Base-by-base conservation (phyloP, 2,888 invertebrate genomes). In the Drosophila borealis region DNA sequence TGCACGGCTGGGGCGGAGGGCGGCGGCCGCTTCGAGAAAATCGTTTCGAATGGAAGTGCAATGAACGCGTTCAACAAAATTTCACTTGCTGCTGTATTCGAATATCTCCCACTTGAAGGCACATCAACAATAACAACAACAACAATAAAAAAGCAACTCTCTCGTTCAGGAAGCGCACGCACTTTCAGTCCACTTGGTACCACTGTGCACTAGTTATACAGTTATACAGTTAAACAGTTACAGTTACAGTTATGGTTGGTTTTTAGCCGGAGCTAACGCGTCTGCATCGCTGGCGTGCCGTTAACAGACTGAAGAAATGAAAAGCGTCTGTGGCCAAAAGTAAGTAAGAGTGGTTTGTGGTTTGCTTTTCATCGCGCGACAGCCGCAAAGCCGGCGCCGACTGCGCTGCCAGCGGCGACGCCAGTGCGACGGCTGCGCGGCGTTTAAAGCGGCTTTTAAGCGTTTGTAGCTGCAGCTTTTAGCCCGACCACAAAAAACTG, bases 271-370 rank as follows among this genome's bases (percentile, higher is more conserved):
- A 81, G 89, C 82, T 67, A 61, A 61, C 86, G 86, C 90, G 91
- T 91, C 91, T 91, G 92, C 89, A 91, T 89, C 89, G 92, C 87
- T 91, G 89, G 92, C 91, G 88, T 91, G 90, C 89, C 92, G 84
- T 89, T 81, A 89, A 91, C 90, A 89, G 91, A 91, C 91, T 91
- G 91, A 91, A 91, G 90, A 90, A 90, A 89, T 90, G 88, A 86
- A 91, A 91, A 91, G 75, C 88, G 88, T 88, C 86, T 84, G 81
- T 80, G 80, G 78, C 84, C 89, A 89, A 88, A 89, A 85, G 91
- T 90, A 89, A 92, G 89, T 90, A 90, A 90, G 88, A 89, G 90
- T 88, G 88, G 79, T 78, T 76, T 72, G 80, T 70, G 75, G 70
- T 64, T 70, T 64, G 78, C 71, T 77, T 88, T 84, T 75, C 80